Evolutionary conservation across 2,888 invertebrate species (phyloP).

Genomic region (Rhorus exstirpatorius): DNA sequence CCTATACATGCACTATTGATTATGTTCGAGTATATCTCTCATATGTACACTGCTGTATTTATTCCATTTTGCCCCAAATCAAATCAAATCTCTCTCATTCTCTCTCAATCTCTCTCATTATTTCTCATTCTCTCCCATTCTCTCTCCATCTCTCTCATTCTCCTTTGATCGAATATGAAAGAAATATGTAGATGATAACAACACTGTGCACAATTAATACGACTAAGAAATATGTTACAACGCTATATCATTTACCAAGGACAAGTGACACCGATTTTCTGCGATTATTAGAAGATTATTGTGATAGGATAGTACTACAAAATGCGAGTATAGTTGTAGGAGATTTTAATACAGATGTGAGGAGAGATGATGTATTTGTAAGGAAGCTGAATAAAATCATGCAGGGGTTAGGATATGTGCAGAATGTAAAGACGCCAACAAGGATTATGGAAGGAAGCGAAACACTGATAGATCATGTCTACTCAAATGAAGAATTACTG

Average conservation of each 20-base stretch:
- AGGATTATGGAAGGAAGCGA: constrained; percentile 38
- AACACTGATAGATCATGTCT: constrained; percentile 52
- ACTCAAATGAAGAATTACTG: constrained; percentile 31
- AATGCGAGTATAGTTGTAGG: constrained; percentile 24
- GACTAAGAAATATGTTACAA: no score
- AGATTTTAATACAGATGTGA: constrained; percentile 49
- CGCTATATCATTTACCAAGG: constrained; percentile 62
- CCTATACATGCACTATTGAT: no score
- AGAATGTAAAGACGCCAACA: constrained; percentile 37
- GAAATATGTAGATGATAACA: background rate
- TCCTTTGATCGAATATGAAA: no score
- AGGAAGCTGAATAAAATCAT: constrained; percentile 39
- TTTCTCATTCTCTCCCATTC: no score
- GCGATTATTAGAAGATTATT: constrained; percentile 14
- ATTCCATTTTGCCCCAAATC: no score
- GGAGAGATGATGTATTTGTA: constrained; percentile 36
- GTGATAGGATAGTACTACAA: constrained; percentile 11
- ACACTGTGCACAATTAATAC: background rate
- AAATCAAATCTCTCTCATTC: no score
- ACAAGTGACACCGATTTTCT: constrained; percentile 51
- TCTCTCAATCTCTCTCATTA: no score
- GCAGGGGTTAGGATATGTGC: constrained; percentile 44
- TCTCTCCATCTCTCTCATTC: no score
- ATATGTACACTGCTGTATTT: no score
- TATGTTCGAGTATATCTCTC: no score